These are phyloP conservation scores for Podargus strigoides DNA, from an alignment of 2,797 vertebrate genomes.

Conservation along the genomic window DNA sequence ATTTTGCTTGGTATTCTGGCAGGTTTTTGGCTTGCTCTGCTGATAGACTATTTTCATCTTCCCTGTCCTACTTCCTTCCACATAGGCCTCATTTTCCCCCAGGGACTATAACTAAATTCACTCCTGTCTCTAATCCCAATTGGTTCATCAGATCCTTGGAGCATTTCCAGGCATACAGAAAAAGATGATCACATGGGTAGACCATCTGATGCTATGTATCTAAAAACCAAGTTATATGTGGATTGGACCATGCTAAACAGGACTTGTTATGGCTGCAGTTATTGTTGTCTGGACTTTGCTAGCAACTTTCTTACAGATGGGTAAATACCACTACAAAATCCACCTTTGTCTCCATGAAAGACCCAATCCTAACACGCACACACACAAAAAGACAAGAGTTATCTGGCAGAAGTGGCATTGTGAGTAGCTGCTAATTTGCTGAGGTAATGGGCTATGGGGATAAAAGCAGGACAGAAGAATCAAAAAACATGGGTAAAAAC, in stretches of 20 bases:
- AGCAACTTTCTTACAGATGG: neutral
- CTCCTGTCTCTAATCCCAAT: slow-evolving; percentile 37
- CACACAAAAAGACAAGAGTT: no score
- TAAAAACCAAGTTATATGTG: neutral
- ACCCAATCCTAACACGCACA: neutral
- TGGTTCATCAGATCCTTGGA: slow-evolving; percentile 50
- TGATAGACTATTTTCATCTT: slow-evolving; percentile 59
- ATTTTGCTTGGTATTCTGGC: neutral
- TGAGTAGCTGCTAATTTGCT: neutral
- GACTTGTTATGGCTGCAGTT: neutral
- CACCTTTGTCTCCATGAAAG: neutral
- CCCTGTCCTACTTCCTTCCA: slow-evolving; percentile 54
- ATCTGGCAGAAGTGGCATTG: neutral
- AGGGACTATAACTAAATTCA: slow-evolving; percentile 31
- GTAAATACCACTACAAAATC: neutral
- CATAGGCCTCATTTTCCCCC: slow-evolving; percentile 18
- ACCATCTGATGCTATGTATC: slow-evolving; percentile 24
- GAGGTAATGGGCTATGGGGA: neutral
- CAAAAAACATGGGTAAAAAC: neutral
- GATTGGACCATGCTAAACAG: neutral
- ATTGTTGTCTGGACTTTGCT: neutral
- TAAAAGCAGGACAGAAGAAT: neutral
- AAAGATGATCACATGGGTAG: slow-evolving; percentile 24
- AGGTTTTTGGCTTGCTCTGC: slow-evolving; percentile 49
- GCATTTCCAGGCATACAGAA: slow-evolving; percentile 35